Conservation (phyloP, 1,140 invertebrate species). For the Drosophila biarmipes region DNA sequence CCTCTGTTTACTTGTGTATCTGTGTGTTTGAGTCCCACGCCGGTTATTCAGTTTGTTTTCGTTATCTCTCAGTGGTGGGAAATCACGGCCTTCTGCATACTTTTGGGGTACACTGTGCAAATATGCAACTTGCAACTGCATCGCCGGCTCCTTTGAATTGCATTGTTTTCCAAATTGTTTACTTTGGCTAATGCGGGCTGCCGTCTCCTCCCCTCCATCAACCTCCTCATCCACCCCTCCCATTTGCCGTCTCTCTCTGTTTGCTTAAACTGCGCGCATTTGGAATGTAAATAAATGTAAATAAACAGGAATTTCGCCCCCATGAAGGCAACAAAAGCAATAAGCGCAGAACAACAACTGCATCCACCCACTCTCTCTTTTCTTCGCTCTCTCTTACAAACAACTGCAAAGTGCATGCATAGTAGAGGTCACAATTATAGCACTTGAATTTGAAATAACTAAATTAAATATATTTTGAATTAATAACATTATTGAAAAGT, state of each 20-base stretch:
- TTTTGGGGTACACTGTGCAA: conserved; percentile 72
- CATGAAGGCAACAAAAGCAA: conserved; percentile 45
- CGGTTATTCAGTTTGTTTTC: conserved; percentile 71
- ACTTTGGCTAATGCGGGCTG: conserved; percentile 54
- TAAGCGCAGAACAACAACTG: conserved; percentile 27
- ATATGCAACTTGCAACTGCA: conserved; percentile 49
- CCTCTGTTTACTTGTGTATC: conserved; percentile 43
- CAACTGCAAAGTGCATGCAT: conserved; percentile 23
- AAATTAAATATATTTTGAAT: neutral
- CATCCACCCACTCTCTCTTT: conserved; percentile 34
- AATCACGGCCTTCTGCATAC: conserved; percentile 64
- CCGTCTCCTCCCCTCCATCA: neutral
- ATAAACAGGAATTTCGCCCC: conserved; percentile 75
- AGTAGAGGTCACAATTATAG: conserved; percentile 2
- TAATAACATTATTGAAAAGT: no score
- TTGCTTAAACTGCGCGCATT: conserved; percentile 71
- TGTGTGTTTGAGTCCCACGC: conserved; percentile 60
- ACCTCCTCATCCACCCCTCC: neutral
- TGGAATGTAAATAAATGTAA: conserved; percentile 77
- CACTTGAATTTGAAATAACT: neutral
- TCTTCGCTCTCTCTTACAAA: neutral
- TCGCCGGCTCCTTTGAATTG: conserved; percentile 49
- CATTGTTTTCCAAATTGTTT: conserved; percentile 56
- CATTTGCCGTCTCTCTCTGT: conserved; percentile 25
- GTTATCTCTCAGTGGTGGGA: conserved; percentile 54